Evolutionary conservation across 2,797 vertebrate genomes (phyloP).

Genomic region (Morelia viridis): DNA sequence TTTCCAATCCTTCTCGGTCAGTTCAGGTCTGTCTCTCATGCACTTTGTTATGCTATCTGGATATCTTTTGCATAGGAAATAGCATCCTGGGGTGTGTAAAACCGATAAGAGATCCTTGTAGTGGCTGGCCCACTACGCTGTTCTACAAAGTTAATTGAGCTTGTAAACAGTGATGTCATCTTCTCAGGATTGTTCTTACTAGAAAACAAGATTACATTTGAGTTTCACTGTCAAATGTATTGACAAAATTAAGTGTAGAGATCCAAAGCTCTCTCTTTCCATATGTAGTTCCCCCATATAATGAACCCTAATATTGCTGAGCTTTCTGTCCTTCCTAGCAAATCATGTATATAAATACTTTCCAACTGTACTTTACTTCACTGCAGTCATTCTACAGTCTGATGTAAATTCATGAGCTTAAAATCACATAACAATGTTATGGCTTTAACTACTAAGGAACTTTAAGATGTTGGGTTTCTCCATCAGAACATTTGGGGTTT

Average conservation of each 20-base stretch:
- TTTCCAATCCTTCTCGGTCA: background rate
- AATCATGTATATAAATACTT: background rate
- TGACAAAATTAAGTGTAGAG: background rate
- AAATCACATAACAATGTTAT: background rate
- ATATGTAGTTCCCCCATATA: conserved; percentile 11
- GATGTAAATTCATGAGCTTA: background rate
- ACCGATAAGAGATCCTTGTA: conserved; percentile 28
- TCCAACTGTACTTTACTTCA: background rate
- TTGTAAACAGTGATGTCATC: conserved; percentile 39
- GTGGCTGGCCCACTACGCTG: background rate
- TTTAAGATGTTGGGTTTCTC: background rate
- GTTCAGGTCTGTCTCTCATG: conserved; percentile 2
- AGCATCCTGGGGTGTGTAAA: background rate
- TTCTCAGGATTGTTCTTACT: conserved; percentile 42
- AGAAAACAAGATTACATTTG: conserved; percentile 38
- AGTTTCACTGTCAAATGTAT: background rate
- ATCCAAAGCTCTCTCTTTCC: background rate
- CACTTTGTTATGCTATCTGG: background rate
- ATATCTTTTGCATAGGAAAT: conserved; percentile 26
- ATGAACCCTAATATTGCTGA: background rate
- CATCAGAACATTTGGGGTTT: background rate
- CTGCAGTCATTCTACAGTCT: background rate
- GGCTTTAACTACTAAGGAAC: background rate
- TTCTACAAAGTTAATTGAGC: conserved; percentile 13
- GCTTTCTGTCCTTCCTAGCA: background rate